Evolutionary conservation across 2,888 invertebrate species (phyloP).

Genomic region (Leucophora obtusa): DNA sequence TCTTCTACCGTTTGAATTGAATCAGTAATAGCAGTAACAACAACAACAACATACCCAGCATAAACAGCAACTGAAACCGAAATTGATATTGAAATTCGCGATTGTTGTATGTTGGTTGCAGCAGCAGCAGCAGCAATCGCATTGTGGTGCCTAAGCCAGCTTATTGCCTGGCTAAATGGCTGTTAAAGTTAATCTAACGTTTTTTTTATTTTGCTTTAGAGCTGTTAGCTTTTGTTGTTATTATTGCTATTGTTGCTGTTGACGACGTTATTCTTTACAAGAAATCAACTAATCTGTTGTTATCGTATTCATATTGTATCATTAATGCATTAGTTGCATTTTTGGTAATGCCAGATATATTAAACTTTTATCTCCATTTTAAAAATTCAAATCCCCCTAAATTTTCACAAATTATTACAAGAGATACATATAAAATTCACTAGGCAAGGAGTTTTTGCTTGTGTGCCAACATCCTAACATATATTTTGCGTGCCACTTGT

Average conservation of each 20-base stretch:
- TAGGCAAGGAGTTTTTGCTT: too few species aligned
- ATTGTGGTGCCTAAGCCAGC: slow-evolving; percentile 16
- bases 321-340: background rate
- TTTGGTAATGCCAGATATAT: background rate
- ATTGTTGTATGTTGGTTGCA: slow-evolving; percentile 30
- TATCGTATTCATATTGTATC: background rate
- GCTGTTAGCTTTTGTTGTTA: slow-evolving; percentile 5
- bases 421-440: too few species aligned
- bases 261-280: slow-evolving; percentile 30
- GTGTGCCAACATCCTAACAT: too few species aligned
- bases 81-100: slow-evolving; percentile 53
- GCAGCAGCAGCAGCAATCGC: background rate
- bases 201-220: slow-evolving; percentile 8
- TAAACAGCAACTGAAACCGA: slow-evolving; percentile 35
- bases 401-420: too few species aligned
- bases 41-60: slow-evolving; percentile 24
- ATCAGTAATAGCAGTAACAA: too few species aligned
- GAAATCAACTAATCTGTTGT: background rate
- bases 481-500: too few species aligned
- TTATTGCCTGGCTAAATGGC: background rate
- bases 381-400: background rate
- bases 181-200: slow-evolving; percentile 23
- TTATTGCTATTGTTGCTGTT: slow-evolving; percentile 11
- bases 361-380: background rate
- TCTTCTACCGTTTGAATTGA: slow-evolving; percentile 42